Evolutionary conservation across 2,888 invertebrate species (phyloP).

Genomic region (Morpho achilles): DNA sequence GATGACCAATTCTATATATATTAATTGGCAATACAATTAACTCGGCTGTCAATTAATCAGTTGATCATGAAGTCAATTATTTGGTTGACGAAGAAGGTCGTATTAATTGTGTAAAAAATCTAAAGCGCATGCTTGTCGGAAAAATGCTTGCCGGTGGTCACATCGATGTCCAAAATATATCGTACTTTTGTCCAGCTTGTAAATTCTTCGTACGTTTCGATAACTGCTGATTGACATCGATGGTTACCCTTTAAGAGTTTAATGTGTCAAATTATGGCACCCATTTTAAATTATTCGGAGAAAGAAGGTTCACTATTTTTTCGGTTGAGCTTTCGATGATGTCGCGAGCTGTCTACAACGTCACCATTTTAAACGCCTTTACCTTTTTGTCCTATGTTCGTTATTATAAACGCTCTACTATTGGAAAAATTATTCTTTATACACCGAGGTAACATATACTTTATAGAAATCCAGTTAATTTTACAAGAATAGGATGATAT

Average conservation of each 20-base stretch:
- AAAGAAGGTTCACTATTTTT: conserved; percentile 2
- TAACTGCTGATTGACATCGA: conserved; percentile 6
- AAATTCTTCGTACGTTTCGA: conserved; percentile 6
- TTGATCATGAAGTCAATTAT: conserved; percentile 8
- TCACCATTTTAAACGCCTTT: no score
- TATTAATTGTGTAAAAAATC: conserved; percentile 13
- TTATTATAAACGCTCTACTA: no score
- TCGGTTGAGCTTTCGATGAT: neutral
- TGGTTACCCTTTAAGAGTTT: conserved; percentile 14
- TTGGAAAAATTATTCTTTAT: no score
- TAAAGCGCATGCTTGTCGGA: conserved; percentile 14
- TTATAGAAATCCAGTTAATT: no score
- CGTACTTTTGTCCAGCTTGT: neutral
- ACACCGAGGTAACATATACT: no score
- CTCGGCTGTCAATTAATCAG: conserved; percentile 18
- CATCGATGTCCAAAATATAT: conserved; percentile 4
- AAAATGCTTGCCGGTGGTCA: conserved; percentile 5
- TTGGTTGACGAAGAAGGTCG: conserved; percentile 14
- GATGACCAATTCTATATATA: no score
- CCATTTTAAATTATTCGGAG: conserved; percentile 2
- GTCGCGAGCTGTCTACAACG: neutral
- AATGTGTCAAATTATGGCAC: conserved; percentile 16
- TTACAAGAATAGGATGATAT: no score
- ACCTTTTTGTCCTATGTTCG: no score
- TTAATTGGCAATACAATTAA: conserved; percentile 9